Base-by-base conservation (phyloP, 2,888 invertebrate species). In the Lomographa bimaculata region DNA sequence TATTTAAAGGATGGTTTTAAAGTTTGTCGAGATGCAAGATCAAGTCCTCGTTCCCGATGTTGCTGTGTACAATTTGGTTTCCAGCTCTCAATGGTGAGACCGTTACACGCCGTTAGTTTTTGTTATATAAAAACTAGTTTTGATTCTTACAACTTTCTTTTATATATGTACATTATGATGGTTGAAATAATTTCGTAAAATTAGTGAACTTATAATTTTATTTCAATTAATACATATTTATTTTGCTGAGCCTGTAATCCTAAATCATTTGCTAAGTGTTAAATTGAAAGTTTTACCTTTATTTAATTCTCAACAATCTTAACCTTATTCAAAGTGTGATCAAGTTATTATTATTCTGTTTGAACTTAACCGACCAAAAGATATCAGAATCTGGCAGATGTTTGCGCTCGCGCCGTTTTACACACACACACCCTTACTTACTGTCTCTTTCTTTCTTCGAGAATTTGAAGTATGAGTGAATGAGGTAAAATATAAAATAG, bases 301-400 rank as follows among this genome's bases (percentile, higher is more conserved):
- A n/a, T n/a, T n/a, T n/a, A n/a, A n/a, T n/a, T n/a, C n/a, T n/a
- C n/a, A n/a, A n/a, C n/a, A n/a, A n/a, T n/a, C n/a, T n/a, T n/a
- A n/a, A n/a, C n/a, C n/a, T n/a, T n/a, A n/a, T n/a, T n/a, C n/a
- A n/a, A n/a, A n/a, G n/a, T n/a, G n/a, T n/a, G n/a, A n/a, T n/a
- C n/a, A n/a, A n/a, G n/a, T 53, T 69, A 77, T 79, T 81, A 73
- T 78, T 80, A 78, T 67, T 74, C 47, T 44, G 46, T 52, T 53
- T 59, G 54, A 66, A 70, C 54, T 57, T 67, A 73, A 71, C 74
- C 70, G 62, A 70, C 71, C 63, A 77, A 46, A 81, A 85, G 79
- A 77, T 75, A 79, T 75, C 64, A 67, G 64, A 69, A 54, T 64
- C 68, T 50, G 79, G 87, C 87, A 89, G 87, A 85, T 87, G 87